phyloP scores from a whole-genome alignment of 1,140 invertebrate species.

The Bombus pascuorum region DNA sequence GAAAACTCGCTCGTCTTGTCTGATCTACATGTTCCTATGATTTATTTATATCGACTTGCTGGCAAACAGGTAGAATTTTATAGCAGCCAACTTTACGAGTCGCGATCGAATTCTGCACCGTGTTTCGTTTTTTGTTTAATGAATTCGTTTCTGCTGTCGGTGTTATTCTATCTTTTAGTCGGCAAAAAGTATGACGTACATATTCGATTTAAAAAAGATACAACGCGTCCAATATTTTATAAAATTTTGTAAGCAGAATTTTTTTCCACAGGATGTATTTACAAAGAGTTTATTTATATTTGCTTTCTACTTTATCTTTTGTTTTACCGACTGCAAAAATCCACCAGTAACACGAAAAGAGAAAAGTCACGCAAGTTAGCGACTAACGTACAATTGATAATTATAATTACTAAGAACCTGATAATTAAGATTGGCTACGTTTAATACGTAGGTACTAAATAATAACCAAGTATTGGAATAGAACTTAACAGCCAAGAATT shows the following conservation, averaged over 20 bases:
- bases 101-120: conserved; percentile 39
- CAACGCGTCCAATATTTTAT: background rate
- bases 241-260: background rate
- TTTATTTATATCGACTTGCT: conserved; percentile 68
- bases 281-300: background rate
- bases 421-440: no score
- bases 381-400: no score
- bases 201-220: background rate
- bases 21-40: conserved; percentile 69
- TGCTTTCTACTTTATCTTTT: no score
- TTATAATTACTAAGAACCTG: no score
- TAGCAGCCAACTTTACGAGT: conserved; percentile 65
- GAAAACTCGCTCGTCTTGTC: background rate
- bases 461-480: no score
- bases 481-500: no score
- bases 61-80: conserved; percentile 71
- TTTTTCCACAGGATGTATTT: background rate
- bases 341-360: no score
- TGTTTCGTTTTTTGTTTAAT: background rate
- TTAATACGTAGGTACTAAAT: no score
- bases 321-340: no score
- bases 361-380: no score
- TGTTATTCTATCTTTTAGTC: background rate
- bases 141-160: conserved; percentile 1
- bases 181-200: background rate